Base-by-base conservation (phyloP, 1,140 invertebrate genomes). In the Globodera rostochiensis region DNA sequence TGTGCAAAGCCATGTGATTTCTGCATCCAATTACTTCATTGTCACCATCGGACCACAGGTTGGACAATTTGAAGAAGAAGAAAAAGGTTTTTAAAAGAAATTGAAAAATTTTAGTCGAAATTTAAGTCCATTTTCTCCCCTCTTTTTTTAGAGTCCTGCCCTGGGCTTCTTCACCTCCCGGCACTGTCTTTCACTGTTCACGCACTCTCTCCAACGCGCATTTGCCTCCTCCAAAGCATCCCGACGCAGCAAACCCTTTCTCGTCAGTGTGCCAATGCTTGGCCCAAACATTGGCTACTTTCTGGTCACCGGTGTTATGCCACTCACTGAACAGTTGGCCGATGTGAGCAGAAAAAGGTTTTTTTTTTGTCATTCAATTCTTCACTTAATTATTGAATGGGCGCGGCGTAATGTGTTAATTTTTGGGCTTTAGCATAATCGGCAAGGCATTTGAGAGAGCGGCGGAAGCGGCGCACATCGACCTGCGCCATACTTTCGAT, bases 281-380 rank as follows among this genome's bases (percentile, higher is more conserved):
- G 81, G 73, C 15, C 21, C 60, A 74, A 47, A 73, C 46, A 25
- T 13, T 13, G 79, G 79, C 36, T 73, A 50, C 36, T 74, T 73
- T 53, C 46, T 80, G 60, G 11, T 78, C 6, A 53, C 25, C 36
- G 79, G 79, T 9, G 70, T 82, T 5, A 82, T 82, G 81, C 81
- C 81, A 9, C 70, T 82, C 19, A 67, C 60, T 8, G 81, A 82
- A 49, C 77, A 80, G 49, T 69, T 82, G 64, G 70, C 81, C 45
- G 77, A 82, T 66, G 80, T 73, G 25, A 46, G 67, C 57, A 69
- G 81, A 21, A 82, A 73, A 49, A 82, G 81, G 81, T 82, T 36
- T 36, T 36, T 36, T 36, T 25, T 36, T 36, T 36, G 36, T 36
- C 36, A 1, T 36, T 36, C 3, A 36, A 36, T 36, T 36, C 36